Evolutionary conservation across 2,888 invertebrate genomes (phyloP), one percentile per base, ranked within the genome.

Genomic region (Malthinus flaveolus): DNA sequence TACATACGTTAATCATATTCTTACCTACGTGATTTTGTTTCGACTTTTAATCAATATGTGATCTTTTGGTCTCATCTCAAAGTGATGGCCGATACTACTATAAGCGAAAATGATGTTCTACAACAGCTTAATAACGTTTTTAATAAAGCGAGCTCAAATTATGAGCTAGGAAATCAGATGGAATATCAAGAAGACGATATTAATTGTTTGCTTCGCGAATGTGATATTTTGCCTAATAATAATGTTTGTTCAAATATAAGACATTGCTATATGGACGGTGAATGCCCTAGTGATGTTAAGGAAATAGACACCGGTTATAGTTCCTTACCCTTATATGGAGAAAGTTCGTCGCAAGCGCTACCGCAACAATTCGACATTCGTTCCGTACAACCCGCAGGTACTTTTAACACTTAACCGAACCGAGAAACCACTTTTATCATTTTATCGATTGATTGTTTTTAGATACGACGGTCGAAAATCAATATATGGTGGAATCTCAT

Each of bases 191-290:
- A 68, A 34, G 63, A 54, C 8, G 68, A 68, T 49, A 66, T 66
- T 59, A 61, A 63, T 48, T 59, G 66, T 47, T 59, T 59, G 35
- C 61, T 63, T 52, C 55, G 61, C 36, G 63, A 59, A 56, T 70
- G 67, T 59, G 65, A 71, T 57, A 68, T 72, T 59, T 64, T 75
- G 53, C 76, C 77, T 5, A 77, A 77, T 62, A 78, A 77, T 65
- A 77, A 76, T 64, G 62, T 76, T 57, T 75, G 74, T 66, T 72
- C 73, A 34, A 57, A 51, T 36, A 50, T 53, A 48, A 55, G 44
- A 53, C 62, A 65, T 54, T 66, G 65, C 56, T 66, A 65, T 48
- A 61, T 64, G 52, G 64, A 65, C 49, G 61, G 58, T 36, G 64
- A 66, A 36, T 63, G 59, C 31, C 51, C 58, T 13, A 49, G 48